A percentile compares a stretch with the other conserved stretches of the same genome.
These are phyloP conservation scores for Sinelater perroti DNA, from an alignment of 2,888 invertebrate species.

Conservation along the genomic window DNA sequence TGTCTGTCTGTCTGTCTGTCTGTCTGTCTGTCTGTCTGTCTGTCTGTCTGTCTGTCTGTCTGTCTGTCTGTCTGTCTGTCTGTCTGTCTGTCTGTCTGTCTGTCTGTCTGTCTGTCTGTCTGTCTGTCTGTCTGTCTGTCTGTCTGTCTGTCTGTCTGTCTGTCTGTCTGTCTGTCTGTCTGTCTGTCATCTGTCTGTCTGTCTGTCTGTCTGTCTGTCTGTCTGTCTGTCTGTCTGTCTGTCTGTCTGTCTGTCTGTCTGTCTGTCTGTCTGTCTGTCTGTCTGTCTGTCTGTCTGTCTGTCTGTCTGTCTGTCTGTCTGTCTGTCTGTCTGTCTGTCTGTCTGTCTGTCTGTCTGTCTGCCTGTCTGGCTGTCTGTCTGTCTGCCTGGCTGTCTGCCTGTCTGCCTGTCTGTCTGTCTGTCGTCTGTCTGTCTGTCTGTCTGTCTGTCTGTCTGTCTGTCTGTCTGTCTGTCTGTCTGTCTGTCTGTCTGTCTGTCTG, in stretches of 20 bases:
- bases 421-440: conserved; percentile 18
- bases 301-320: conserved; percentile 18
- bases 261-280: conserved; percentile 15
- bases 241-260: conserved; percentile 19
- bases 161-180: conserved; percentile 2
- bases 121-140: conserved; percentile 41
- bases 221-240: conserved; percentile 19
- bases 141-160: conserved; percentile 13
- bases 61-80: conserved; percentile 17
- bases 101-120: conserved; percentile 42
- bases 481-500: conserved; percentile 27
- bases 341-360: conserved; percentile 17
- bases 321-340: conserved; percentile 19
- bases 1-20: conserved; percentile 30
- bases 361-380: conserved; percentile 20
- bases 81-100: conserved; percentile 38
- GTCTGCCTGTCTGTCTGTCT: conserved; percentile 17
- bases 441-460: conserved; percentile 21
- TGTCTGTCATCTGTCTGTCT: conserved; percentile 21
- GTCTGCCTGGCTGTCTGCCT: conserved; percentile 24
- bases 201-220: conserved; percentile 18
- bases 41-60: conserved; percentile 19
- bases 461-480: conserved; percentile 19
- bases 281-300: conserved; percentile 17
- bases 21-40: conserved; percentile 38